These are phyloP conservation scores for Botia kubotai DNA, from an alignment of 2,797 vertebrate genomes.

Conservation along the genomic window DNA sequence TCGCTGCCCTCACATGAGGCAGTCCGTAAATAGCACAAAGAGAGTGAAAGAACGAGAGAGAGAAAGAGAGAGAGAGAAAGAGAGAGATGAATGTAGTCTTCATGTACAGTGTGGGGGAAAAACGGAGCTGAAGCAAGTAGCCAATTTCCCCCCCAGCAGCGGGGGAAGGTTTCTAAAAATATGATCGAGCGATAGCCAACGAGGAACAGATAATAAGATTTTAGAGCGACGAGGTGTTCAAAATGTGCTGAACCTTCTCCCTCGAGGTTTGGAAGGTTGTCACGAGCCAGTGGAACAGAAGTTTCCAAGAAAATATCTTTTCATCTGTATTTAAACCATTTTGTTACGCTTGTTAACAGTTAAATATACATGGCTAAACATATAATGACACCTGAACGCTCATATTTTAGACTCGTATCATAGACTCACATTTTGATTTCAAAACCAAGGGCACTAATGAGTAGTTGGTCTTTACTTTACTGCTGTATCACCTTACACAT, in stretches of 20 bases:
- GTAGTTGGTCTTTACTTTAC: too few relatives aligned
- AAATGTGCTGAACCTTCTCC: neutral
- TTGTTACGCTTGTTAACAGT: neutral
- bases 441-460: too few relatives aligned
- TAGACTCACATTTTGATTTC: too few relatives aligned
- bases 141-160: conserved; percentile 55
- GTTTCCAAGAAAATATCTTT: neutral
- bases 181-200: conserved; percentile 47
- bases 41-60: conserved; percentile 27
- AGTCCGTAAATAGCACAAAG: conserved; percentile 59
- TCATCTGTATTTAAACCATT: neutral
- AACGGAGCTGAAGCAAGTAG: conserved; percentile 30
- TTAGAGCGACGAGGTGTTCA: neutral
- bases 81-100: conserved; percentile 39
- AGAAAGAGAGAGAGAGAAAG: conserved; percentile 32
- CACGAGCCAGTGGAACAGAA: neutral
- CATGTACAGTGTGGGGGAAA: neutral
- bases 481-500: too few relatives aligned
- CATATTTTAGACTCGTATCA: too few relatives aligned
- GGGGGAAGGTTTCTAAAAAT: conserved; percentile 66
- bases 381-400: too few relatives aligned
- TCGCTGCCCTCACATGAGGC: conserved; percentile 65
- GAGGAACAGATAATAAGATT: conserved; percentile 66
- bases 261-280: neutral
- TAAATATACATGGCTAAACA: neutral